These are phyloP conservation scores for Calidris pugnax DNA, from an alignment of 2,113 vertebrate species.

Conservation along the genomic window DNA sequence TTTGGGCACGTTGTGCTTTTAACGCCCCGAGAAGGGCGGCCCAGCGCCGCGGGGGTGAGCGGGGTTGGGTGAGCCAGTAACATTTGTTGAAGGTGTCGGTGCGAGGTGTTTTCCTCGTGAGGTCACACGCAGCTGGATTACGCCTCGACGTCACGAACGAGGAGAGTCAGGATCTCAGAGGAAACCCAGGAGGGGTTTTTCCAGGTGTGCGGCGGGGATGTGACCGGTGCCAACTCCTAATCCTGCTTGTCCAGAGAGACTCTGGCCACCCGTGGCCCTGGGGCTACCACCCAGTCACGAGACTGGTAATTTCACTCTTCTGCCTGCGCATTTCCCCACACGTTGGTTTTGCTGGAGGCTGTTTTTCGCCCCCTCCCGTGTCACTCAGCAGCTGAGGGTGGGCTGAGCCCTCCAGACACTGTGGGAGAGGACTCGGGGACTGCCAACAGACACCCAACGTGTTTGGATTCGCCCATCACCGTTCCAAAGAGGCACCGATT, in stretches of 20 bases:
- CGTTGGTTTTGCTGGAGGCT: rapidly evolving
- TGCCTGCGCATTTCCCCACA: background rate
- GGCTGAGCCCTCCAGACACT: background rate
- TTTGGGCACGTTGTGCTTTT: rapidly evolving
- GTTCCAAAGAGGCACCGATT: rapidly evolving
- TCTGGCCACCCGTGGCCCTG: background rate
- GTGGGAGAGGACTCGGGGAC: background rate
- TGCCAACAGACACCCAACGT: rapidly evolving
- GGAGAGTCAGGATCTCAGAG: rapidly evolving
- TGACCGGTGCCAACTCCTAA: rapidly evolving
- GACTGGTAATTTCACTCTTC: background rate
- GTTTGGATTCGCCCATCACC: rapidly evolving
- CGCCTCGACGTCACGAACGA: rapidly evolving
- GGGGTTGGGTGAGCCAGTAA: background rate
- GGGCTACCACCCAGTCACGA: background rate
- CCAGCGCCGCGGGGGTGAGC: rapidly evolving
- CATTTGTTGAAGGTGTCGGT: rapidly evolving
- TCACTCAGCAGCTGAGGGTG: rapidly evolving
- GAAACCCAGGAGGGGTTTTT: background rate
- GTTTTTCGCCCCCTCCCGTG: rapidly evolving
- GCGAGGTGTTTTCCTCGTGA: background rate
- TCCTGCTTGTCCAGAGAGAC: background rate
- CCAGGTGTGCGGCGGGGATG: background rate
- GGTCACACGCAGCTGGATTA: rapidly evolving
- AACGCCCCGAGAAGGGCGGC: rapidly evolving